Percentiles rank a stretch among this genome's conserved stretches.
phyloP scores from a whole-genome alignment of 1,140 invertebrate species.

The Pteromalus puparum region DNA sequence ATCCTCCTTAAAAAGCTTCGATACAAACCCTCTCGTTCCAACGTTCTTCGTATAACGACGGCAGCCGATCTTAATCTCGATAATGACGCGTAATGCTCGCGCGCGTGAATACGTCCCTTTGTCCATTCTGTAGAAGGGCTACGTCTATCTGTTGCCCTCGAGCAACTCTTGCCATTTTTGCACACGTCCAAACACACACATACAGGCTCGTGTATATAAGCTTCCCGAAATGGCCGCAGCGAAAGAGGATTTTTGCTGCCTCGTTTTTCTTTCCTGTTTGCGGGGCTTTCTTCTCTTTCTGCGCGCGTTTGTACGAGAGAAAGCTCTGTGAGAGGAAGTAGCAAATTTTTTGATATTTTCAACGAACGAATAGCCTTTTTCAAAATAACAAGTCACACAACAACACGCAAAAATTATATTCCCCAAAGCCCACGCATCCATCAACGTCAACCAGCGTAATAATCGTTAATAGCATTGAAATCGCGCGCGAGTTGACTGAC shows the following conservation, averaged over 20 bases:
- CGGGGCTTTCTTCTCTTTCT: too few species aligned
- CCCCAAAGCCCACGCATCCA: neutral
- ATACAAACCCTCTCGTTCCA: slow-evolving; percentile 13
- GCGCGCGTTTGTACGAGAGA: neutral
- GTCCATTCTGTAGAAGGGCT: slow-evolving; percentile 59
- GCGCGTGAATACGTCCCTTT: slow-evolving; percentile 74
- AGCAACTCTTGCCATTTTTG: slow-evolving; percentile 36
- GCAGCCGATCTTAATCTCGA: slow-evolving; percentile 73
- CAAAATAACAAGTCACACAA: neutral
- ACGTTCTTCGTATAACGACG: slow-evolving; percentile 13
- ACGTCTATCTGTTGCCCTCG: slow-evolving; percentile 65
- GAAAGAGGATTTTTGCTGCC: slow-evolving; percentile 5
- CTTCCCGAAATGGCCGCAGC: slow-evolving; percentile 56
- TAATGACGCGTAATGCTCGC: slow-evolving; percentile 75
- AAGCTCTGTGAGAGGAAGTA: neutral
- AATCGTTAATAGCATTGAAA: neutral
- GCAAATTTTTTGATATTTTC: slow-evolving; percentile 7
- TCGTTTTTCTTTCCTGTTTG: slow-evolving; percentile 28
- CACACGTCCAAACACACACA: neutral
- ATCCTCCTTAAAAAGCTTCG: neutral
- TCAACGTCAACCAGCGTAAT: neutral
- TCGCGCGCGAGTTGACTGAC: neutral
- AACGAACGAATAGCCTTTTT: neutral
- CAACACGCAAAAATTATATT: neutral
- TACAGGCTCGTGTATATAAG: neutral